These are phyloP conservation scores for Notothenia rossii DNA, from an alignment of 2,113 vertebrate species.

Conservation along the genomic window DNA sequence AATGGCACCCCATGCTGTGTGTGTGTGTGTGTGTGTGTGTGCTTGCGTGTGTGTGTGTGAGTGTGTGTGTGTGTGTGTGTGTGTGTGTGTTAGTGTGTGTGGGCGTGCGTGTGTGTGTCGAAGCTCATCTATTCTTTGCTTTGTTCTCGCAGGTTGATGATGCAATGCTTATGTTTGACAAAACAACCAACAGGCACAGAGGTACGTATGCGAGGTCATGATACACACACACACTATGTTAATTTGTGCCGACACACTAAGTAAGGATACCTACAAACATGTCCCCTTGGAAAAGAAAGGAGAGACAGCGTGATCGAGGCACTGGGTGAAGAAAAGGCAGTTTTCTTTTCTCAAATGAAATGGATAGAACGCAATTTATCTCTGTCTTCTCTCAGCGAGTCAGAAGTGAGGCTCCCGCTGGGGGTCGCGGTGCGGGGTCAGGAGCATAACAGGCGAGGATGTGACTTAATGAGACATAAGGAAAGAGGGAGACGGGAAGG, in stretches of 20 bases:
- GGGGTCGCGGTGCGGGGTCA: conserved; percentile 46
- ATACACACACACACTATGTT: conserved; percentile 29
- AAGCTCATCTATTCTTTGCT: conserved; percentile 73
- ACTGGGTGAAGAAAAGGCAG: conserved; percentile 6
- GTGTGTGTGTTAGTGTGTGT: conserved; percentile 34
- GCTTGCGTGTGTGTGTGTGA: conserved; percentile 33
- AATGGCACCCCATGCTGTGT: conserved; percentile 81
- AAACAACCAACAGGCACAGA: conserved; percentile 97
- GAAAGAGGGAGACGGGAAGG: neutral
- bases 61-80: conserved; percentile 43
- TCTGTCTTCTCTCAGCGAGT: conserved; percentile 40
- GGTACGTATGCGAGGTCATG: conserved; percentile 76
- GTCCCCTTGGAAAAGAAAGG: conserved; percentile 25
- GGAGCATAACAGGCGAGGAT: conserved; percentile 37
- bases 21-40: conserved; percentile 30
- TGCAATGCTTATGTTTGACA: conserved; percentile 98
- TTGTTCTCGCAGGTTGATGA: conserved; percentile 91
- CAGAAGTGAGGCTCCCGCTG: conserved; percentile 32
- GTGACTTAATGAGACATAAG: conserved; percentile 50
- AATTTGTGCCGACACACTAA: conserved; percentile 19
- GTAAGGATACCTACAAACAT: conserved; percentile 15
- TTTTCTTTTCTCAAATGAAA: conserved; percentile 2
- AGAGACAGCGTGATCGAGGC: conserved; percentile 34
- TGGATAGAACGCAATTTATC: conserved; percentile 17
- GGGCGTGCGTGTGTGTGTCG: conserved; percentile 29